Percentiles rank a stretch among this genome's conserved stretches.
Evolutionary conservation across 2,888 invertebrate genomes (phyloP).

Genomic region (Epistrophe grossulariae): DNA sequence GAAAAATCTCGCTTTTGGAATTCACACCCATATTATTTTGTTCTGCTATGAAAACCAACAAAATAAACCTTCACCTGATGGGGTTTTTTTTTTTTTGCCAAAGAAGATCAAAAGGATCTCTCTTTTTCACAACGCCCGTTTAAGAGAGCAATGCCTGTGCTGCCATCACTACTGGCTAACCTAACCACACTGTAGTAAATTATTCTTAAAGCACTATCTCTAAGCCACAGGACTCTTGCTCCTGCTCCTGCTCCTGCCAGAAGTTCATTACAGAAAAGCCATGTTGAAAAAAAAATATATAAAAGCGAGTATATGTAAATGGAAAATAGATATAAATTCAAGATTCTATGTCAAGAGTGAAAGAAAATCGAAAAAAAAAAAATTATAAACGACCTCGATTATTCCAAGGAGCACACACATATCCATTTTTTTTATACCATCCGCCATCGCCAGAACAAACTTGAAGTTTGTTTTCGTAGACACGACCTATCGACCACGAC

Average conservation of each 20-base stretch:
- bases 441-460: constrained; percentile 19
- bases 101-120: constrained; percentile 59
- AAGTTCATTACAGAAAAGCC: constrained; percentile 50
- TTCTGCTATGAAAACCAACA: constrained; percentile 40
- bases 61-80: constrained; percentile 59
- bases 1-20: constrained; percentile 36
- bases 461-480: constrained; percentile 19
- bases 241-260: constrained; percentile 46
- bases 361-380: constrained; percentile 19
- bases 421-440: not conserved
- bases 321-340: constrained; percentile 29
- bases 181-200: constrained; percentile 67
- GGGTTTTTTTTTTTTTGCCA: constrained; percentile 35
- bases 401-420: constrained; percentile 17
- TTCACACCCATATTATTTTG: constrained; percentile 46
- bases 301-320: constrained; percentile 14
- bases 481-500: constrained; percentile 17
- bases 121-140: not conserved
- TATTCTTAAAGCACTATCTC: constrained; percentile 71
- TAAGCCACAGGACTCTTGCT: constrained; percentile 55
- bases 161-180: constrained; percentile 5
- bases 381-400: constrained; percentile 13
- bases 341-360: constrained; percentile 24
- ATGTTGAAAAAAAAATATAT: not conserved
- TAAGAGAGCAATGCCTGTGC: constrained; percentile 3